Evolutionary conservation across 53 echinoderm and acorn worm genomes (phyloP).

Genomic region (Stichopus horrens): DNA sequence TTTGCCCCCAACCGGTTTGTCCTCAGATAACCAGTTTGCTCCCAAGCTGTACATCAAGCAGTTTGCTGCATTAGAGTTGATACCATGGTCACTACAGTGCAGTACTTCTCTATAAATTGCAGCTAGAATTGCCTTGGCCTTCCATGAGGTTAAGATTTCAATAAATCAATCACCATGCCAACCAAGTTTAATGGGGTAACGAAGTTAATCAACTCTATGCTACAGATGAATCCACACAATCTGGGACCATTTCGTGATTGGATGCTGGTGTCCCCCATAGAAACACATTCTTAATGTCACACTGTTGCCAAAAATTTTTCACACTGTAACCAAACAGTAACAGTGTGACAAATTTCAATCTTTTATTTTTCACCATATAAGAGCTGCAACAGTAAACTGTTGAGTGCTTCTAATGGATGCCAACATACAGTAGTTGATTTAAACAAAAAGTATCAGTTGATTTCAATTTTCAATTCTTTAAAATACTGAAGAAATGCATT

Average conservation of each 20-base stretch:
- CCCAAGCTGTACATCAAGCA: no score
- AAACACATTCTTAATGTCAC: neutral
- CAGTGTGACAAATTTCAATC: neutral
- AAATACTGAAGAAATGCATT: neutral
- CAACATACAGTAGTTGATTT: neutral
- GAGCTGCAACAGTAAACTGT: neutral
- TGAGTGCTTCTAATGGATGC: neutral
- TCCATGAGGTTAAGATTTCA: neutral
- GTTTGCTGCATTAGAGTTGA: no score
- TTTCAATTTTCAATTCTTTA: neutral
- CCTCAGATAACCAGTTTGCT: no score
- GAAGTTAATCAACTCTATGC: neutral
- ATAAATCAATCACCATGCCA: conserved; percentile 4
- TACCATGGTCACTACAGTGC: neutral
- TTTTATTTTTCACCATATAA: neutral
- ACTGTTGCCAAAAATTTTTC: neutral
- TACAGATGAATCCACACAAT: neutral
- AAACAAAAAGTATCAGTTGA: neutral
- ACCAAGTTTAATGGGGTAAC: conserved; percentile 1
- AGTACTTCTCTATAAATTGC: neutral
- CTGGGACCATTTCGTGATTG: neutral
- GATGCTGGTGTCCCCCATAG: neutral
- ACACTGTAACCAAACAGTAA: conserved; percentile 1
- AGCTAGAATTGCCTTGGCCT: neutral
- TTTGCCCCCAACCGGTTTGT: no score